Base-by-base conservation (phyloP, 1,140 invertebrate genomes). In the Drosophila subpulchrella region DNA sequence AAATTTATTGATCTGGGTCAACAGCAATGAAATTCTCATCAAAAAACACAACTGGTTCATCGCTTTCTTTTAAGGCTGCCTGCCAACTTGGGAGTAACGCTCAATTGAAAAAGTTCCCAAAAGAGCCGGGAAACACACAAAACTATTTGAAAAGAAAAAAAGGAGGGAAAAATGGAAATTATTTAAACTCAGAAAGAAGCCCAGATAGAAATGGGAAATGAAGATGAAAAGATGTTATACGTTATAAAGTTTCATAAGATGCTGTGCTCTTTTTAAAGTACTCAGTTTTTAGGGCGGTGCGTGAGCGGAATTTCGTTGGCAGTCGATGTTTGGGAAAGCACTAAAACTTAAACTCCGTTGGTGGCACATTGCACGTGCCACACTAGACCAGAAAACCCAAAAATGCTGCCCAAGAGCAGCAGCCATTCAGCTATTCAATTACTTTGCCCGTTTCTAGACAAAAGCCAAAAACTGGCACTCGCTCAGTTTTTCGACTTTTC, bases 101-200 rank as follows among this genome's bases (percentile, higher is more conserved):
- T 82, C 83, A 88, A 88, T 88, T 75, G 71, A 46, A 75, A 85
- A 86, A 88, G 62, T 86, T 86, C 51, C 41, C 24, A 11, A 20
- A 59, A 59, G 38, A 38, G 38, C 20, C 2, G n/a, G 11, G 38
- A 24, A 46, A 32, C 6, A 44, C 20, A 36, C 42, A 60, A 58
- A 86, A 88, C 82, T 88, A 85, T 72, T 51, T 27, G 20, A 32
- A 10, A 15, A 24, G 32, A 39, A 38, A n/a, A n/a, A 38, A 6
- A 8, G 6, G 13, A 5, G 15, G 15, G 17, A 3, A 68, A n/a
- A 54, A 53, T 46, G 58, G 44, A 72, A 84, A 66, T 70, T 81
- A 58, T 48, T 63, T 55, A 46, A 73, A 81, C 79, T 39, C 47
- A 44, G n/a, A 44, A 54, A 34, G 44, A 44, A 44, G 20, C 7